These are phyloP conservation scores for Otus scops DNA, from an alignment of 2,797 vertebrate species.

Conservation along the genomic window DNA sequence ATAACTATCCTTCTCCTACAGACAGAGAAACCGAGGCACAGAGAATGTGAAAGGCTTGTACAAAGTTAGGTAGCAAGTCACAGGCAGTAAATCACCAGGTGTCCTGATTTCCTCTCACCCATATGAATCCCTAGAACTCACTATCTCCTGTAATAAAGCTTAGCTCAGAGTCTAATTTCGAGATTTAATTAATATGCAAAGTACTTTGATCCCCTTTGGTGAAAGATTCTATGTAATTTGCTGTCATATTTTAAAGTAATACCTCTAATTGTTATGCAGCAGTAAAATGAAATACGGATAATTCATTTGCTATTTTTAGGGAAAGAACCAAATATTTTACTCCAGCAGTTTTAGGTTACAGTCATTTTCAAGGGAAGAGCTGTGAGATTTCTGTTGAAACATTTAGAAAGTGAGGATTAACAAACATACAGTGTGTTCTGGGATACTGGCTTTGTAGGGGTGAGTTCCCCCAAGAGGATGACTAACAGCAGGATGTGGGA, in stretches of 20 bases:
- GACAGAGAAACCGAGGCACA: background rate
- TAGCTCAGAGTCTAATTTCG: conserved; percentile 10
- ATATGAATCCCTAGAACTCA: background rate
- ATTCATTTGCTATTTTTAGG: conserved; percentile 23
- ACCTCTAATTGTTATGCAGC: background rate
- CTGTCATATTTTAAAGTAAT: conserved; percentile 15
- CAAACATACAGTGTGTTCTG: conserved; percentile 62
- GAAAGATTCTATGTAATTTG: background rate
- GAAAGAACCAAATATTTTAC: background rate
- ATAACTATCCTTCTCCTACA: background rate
- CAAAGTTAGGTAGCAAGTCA: background rate
- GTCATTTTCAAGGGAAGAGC: background rate
- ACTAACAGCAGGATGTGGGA: conserved; percentile 68
- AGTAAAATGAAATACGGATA: background rate
- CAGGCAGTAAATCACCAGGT: background rate
- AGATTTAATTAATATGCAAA: conserved; percentile 54
- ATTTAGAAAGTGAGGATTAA: conserved; percentile 50
- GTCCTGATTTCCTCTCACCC: conserved; percentile 17
- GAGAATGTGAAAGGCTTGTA: background rate
- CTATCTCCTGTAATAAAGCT: conserved; percentile 31
- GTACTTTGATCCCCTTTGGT: conserved; percentile 26
- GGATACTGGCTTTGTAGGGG: conserved; percentile 34
- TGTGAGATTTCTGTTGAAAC: conserved; percentile 16
- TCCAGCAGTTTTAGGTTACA: background rate
- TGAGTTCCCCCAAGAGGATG: conserved; percentile 53